Conservation (phyloP, 2,888 invertebrate genomes). For the Zhuqinia jingwanae region DNA sequence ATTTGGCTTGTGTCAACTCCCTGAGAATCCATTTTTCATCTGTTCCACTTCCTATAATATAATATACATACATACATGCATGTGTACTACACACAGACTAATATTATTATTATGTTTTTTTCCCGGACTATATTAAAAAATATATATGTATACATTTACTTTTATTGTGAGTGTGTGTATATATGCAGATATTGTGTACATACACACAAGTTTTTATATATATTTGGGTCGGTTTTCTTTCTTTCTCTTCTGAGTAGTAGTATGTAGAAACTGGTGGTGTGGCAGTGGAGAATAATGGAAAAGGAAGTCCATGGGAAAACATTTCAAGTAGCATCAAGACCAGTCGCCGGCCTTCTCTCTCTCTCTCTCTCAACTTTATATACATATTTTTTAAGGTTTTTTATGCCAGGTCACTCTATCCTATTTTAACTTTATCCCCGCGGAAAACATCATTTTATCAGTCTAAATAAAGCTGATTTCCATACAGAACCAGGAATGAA, state of each 20-base stretch:
- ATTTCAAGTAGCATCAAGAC: constrained; percentile 64
- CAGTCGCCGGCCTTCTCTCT: constrained; percentile 62
- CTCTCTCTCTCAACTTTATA: too few relatives aligned
- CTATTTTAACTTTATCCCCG: constrained; percentile 68
- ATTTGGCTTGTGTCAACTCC: constrained; percentile 79
- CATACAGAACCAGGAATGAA: constrained; percentile 44
- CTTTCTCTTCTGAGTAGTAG: neutral
- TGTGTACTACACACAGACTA: too few relatives aligned
- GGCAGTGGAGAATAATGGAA: constrained; percentile 48
- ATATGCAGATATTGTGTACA: neutral
- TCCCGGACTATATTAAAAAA: constrained; percentile 36
- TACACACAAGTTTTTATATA: neutral
- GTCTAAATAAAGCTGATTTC: constrained; percentile 70
- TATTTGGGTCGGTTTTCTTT: too few relatives aligned
- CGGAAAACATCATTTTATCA: constrained; percentile 71
- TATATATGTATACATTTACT: neutral
- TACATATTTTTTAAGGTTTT: neutral
- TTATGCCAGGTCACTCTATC: constrained; percentile 70
- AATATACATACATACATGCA: too few relatives aligned
- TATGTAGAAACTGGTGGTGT: neutral
- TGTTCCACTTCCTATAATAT: constrained; percentile 55
- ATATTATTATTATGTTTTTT: constrained; percentile 44
- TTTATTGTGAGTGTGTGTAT: neutral
- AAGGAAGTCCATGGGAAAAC: constrained; percentile 63
- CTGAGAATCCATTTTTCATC: constrained; percentile 79